Percentiles rank a stretch among this genome's conserved stretches.
Evolutionary conservation across 1,140 invertebrate genomes (phyloP).

Genomic region (Ips nitidus): DNA sequence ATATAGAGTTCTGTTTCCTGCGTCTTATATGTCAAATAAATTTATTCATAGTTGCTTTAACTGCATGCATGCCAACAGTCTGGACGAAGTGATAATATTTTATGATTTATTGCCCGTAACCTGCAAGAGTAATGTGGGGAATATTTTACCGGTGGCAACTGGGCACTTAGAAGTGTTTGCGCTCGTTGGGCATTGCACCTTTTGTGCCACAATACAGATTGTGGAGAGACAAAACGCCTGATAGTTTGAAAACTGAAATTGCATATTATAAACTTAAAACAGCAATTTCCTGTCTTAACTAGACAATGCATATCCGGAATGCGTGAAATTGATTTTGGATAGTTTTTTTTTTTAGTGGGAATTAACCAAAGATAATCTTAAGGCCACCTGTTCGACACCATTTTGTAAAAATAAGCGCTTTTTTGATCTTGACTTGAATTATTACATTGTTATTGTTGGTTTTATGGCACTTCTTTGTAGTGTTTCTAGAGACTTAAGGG

Average conservation of each 20-base stretch:
- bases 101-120: conserved; percentile 1
- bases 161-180: neutral
- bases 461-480: no score
- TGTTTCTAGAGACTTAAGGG: no score
- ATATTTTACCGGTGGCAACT: conserved; percentile 1
- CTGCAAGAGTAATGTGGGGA: neutral
- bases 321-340: conserved; percentile 6
- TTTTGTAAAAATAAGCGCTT: no score
- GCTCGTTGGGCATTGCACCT: no score
- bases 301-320: neutral
- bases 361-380: neutral
- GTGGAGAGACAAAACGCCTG: no score
- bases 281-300: neutral
- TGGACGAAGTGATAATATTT: conserved; percentile 1
- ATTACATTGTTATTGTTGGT: no score
- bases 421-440: no score
- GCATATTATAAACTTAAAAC: conserved; percentile 2
- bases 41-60: neutral
- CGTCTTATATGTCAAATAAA: neutral
- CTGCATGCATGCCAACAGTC: neutral
- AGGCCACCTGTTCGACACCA: no score
- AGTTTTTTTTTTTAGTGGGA: neutral
- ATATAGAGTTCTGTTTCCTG: no score
- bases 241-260: neutral
- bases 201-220: no score